These are phyloP conservation scores for Ditylenchus weischeri DNA, from an alignment of 2,888 invertebrate species.

Conservation along the genomic window DNA sequence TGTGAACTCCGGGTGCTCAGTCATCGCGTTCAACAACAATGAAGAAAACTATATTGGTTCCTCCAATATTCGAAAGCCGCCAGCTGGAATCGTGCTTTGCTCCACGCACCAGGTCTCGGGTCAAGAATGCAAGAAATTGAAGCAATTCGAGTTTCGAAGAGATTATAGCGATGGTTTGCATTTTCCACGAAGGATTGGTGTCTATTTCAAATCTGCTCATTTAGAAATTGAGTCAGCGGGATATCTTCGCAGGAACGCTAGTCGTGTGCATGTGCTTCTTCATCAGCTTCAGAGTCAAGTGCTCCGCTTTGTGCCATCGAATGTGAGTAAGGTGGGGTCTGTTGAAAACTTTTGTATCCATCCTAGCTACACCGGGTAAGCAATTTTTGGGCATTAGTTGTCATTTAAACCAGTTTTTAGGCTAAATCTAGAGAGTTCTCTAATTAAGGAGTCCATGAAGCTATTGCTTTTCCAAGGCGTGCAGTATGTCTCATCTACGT, in stretches of 20 bases:
- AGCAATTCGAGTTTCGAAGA: background rate
- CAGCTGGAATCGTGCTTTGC: background rate
- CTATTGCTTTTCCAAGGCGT: background rate
- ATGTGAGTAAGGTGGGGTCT: background rate
- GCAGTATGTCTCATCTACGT: background rate
- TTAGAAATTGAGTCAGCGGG: background rate
- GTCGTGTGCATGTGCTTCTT: constrained; percentile 1
- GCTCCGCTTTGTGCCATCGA: background rate
- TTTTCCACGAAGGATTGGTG: background rate
- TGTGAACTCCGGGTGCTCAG: constrained; percentile 1
- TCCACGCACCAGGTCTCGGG: constrained; percentile 9
- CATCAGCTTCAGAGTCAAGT: background rate
- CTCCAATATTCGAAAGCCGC: background rate
- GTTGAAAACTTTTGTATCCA: constrained; percentile 2
- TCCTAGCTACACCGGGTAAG: background rate
- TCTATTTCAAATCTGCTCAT: background rate
- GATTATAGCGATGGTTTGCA: constrained; percentile 6
- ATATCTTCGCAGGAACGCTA: constrained; percentile 6
- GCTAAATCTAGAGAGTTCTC: background rate
- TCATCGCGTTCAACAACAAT: constrained; percentile 4
- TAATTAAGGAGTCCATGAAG: constrained; percentile 2
- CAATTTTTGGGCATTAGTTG: background rate
- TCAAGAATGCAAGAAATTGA: background rate
- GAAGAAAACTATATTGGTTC: background rate
- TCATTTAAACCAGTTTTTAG: background rate